Conservation (phyloP, 2,888 invertebrate genomes). For the Alentia gelatinosa region DNA sequence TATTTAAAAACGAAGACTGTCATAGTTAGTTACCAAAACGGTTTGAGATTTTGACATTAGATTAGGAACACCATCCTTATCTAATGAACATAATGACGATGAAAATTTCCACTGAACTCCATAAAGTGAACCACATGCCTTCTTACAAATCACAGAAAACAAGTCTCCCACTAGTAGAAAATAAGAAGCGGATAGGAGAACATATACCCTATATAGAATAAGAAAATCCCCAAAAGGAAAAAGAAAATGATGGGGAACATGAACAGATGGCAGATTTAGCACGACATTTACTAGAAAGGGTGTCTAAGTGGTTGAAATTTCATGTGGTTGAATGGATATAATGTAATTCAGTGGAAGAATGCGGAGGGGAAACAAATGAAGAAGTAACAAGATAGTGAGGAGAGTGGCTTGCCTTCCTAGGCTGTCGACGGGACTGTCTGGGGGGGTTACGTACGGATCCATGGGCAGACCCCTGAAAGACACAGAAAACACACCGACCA, state of each 20-base stretch:
- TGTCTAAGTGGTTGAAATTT: neutral
- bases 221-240: neutral
- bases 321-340: neutral
- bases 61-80: neutral
- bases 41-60: neutral
- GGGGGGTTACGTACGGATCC: constrained; percentile 46
- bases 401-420: constrained; percentile 50
- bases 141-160: too few relatives aligned
- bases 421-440: constrained; percentile 51
- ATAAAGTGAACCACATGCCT: too few relatives aligned
- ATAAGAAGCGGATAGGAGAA: neutral
- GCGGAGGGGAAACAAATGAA: neutral
- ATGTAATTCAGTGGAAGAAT: neutral
- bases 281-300: neutral
- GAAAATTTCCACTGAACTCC: neutral
- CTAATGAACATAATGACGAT: neutral
- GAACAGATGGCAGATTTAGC: neutral
- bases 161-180: too few relatives aligned
- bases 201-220: neutral
- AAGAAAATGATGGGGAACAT: neutral
- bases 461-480: constrained; percentile 46
- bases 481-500: constrained; percentile 14
- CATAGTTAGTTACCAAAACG: neutral
- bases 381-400: neutral
- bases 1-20: neutral